phyloP scores from a whole-genome alignment of 1,140 invertebrate species.

The Agraylea sexmaculata region DNA sequence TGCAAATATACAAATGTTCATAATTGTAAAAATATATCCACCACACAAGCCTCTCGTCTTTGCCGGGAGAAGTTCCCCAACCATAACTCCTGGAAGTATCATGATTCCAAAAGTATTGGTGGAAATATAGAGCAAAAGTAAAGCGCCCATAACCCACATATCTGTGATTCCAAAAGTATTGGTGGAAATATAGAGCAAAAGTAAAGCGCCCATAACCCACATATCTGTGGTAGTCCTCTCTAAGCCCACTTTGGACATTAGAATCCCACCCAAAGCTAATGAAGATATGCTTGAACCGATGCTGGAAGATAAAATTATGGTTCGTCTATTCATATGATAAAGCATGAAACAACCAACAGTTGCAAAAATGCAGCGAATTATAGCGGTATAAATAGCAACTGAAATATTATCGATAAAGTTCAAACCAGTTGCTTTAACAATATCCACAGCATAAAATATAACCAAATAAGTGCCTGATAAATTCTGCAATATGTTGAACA shows the following conservation, averaged over 20 bases:
- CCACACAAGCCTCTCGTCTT: slow-evolving; percentile 51
- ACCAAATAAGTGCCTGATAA: slow-evolving; percentile 59
- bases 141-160: slow-evolving; percentile 37
- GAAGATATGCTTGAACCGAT: slow-evolving; percentile 49
- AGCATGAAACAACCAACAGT: slow-evolving; percentile 50
- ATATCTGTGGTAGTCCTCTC: slow-evolving; percentile 40
- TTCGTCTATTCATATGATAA: slow-evolving; percentile 47
- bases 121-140: slow-evolving; percentile 51
- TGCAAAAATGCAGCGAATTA: slow-evolving; percentile 48
- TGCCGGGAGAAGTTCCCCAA: slow-evolving; percentile 57
- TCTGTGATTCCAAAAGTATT: slow-evolving; percentile 60
- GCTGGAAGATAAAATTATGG: slow-evolving; percentile 50
- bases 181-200: slow-evolving; percentile 52
- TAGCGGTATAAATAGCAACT: slow-evolving; percentile 53
- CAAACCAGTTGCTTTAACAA: slow-evolving; percentile 45
- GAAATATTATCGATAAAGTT: slow-evolving; percentile 34
- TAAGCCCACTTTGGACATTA: slow-evolving; percentile 32
- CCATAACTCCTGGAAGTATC: slow-evolving; percentile 55
- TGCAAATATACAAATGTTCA: slow-evolving; percentile 53
- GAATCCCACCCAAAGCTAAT: slow-evolving; percentile 42
- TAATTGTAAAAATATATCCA: slow-evolving; percentile 55
- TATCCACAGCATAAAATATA: slow-evolving; percentile 62
- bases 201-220: slow-evolving; percentile 34
- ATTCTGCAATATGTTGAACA: slow-evolving; percentile 58
- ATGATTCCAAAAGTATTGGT: slow-evolving; percentile 61